Conservation (phyloP, 2,797 vertebrate genomes). For the Galago senegalensis region DNA sequence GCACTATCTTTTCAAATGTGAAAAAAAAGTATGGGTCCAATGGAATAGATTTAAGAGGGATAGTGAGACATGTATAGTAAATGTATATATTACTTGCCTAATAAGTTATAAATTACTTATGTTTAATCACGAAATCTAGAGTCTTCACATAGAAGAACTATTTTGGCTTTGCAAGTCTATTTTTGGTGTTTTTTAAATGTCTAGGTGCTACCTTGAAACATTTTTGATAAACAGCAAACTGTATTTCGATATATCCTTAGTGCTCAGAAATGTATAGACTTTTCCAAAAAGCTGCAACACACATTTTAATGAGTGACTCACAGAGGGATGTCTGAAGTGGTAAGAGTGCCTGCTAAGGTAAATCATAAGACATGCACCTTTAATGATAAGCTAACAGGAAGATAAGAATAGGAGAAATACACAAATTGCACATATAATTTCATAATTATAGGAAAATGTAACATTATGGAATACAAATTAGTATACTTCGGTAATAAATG, state of each 20-base stretch:
- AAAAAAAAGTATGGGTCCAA: background rate
- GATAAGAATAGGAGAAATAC: background rate
- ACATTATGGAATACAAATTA: slow-evolving; percentile 53
- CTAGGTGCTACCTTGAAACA: background rate
- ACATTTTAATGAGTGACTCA: background rate
- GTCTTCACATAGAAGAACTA: background rate
- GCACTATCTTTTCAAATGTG: background rate
- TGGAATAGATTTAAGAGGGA: background rate
- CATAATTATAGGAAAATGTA: slow-evolving; percentile 55
- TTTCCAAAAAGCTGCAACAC: background rate
- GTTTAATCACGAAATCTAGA: background rate
- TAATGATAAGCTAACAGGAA: slow-evolving; percentile 41
- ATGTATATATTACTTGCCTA: background rate
- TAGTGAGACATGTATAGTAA: background rate
- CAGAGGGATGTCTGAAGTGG: background rate
- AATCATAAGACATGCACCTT: slow-evolving; percentile 31
- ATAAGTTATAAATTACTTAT: slow-evolving; percentile 26
- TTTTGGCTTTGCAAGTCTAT: slow-evolving; percentile 42
- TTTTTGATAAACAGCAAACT: slow-evolving; percentile 46
- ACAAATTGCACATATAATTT: slow-evolving; percentile 27
- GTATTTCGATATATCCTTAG: slow-evolving; percentile 4
- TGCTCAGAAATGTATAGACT: slow-evolving; percentile 41
- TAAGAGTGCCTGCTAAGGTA: background rate
- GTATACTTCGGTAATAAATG: slow-evolving; percentile 59
- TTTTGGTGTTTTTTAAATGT: slow-evolving; percentile 41